Percentiles rank a stretch among this genome's conserved stretches.
Evolutionary conservation across 2,888 invertebrate species (phyloP).

Genomic region (Lordiphosa andalusiaca): DNA sequence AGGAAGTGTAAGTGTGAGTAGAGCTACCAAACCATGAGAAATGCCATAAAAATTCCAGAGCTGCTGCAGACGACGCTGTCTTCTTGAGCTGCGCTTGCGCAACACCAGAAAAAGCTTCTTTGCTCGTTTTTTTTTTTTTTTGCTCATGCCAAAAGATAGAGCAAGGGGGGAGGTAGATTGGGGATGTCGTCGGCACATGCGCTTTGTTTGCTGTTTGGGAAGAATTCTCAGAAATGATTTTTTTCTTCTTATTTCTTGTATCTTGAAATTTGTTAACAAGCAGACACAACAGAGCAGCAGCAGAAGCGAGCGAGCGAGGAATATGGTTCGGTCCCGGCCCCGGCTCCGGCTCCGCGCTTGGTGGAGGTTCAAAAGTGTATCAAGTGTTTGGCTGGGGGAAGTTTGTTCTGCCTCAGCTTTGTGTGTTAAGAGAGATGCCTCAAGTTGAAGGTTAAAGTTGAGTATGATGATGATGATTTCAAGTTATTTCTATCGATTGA

Average conservation of each 20-base stretch:
- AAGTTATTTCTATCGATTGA: conserved; percentile 24
- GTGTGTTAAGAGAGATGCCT: conserved; percentile 36
- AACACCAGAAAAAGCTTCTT: conserved; percentile 53
- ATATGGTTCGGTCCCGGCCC: conserved; percentile 21
- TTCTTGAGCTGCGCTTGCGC: conserved; percentile 58
- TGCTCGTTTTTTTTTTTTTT: conserved; percentile 41
- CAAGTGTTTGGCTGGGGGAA: conserved; percentile 57
- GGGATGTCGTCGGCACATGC: conserved; percentile 34
- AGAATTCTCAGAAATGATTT: conserved; percentile 67
- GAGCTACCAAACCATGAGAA: conserved; percentile 45
- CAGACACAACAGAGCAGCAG: conserved; percentile 31
- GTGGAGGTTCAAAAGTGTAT: conserved; percentile 51
- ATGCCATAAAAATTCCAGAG: conserved; percentile 66
- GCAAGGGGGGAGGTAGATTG: not conserved
- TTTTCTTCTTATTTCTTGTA: conserved; percentile 40
- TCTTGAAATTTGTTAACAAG: conserved; percentile 66
- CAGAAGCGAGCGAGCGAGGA: conserved; percentile 27
- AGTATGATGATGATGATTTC: conserved; percentile 13
- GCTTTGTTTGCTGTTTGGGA: conserved; percentile 36
- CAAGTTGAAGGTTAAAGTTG: conserved; percentile 71
- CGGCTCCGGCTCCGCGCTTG: too few relatives aligned
- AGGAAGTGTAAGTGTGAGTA: conserved; percentile 37
- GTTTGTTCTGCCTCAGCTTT: conserved; percentile 19
- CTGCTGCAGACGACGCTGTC: conserved; percentile 7
- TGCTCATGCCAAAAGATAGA: conserved; percentile 61